These are phyloP conservation scores for Galago senegalensis DNA, from an alignment of 2,797 vertebrate genomes.

Conservation along the genomic window DNA sequence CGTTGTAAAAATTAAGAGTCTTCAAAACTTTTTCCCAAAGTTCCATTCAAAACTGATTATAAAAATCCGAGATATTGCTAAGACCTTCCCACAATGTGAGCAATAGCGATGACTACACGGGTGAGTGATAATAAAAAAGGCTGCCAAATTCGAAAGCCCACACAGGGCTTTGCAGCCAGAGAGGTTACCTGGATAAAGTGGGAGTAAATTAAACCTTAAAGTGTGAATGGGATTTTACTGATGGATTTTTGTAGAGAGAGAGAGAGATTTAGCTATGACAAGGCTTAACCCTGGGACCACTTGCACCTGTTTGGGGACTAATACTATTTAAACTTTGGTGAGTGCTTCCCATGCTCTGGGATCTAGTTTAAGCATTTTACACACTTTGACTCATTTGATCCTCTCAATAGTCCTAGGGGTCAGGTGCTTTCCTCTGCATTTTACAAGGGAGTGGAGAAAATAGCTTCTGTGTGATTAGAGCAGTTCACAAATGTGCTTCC, in stretches of 20 bases:
- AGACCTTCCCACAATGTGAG: neutral
- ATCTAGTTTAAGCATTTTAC: neutral
- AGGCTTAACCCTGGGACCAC: neutral
- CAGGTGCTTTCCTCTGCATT: neutral
- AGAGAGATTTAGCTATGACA: neutral
- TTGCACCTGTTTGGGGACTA: neutral
- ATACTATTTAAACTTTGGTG: neutral
- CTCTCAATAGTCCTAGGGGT: neutral
- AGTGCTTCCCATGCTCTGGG: neutral
- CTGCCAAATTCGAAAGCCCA: neutral
- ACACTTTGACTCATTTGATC: neutral
- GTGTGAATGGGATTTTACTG: neutral
- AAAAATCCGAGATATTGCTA: neutral
- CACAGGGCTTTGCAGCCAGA: neutral
- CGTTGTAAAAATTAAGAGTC: slow-evolving; percentile 9
- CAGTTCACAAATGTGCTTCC: rapidly evolving
- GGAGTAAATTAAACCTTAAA: slow-evolving; percentile 2
- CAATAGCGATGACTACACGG: neutral
- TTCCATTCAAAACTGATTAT: neutral
- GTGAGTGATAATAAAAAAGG: neutral
- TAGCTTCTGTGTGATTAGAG: neutral
- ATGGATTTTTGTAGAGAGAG: slow-evolving; percentile 41
- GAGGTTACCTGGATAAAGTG: neutral
- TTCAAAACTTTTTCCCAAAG: slow-evolving; percentile 38
- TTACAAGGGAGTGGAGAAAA: neutral